Percentiles rank a stretch among this genome's conserved stretches.
Conservation (phyloP, 2,113 vertebrate species). For the Toxotes jaculatrix region DNA sequence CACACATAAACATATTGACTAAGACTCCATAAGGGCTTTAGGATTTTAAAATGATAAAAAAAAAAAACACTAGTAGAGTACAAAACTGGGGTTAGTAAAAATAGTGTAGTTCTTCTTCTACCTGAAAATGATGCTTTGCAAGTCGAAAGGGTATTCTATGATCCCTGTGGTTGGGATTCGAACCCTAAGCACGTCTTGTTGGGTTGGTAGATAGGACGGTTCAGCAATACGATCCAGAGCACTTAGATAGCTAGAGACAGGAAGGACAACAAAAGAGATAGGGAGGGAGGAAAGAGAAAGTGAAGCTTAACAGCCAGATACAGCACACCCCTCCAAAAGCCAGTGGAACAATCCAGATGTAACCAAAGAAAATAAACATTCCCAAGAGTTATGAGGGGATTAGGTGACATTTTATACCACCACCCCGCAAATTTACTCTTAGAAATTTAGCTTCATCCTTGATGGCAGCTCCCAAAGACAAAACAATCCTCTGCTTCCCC, state of each 20-base stretch:
- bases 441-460: slow-evolving; percentile 60
- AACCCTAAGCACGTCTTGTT: slow-evolving; percentile 98
- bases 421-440: slow-evolving; percentile 39
- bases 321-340: slow-evolving; percentile 64
- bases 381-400: slow-evolving; percentile 53
- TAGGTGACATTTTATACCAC: slow-evolving; percentile 41
- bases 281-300: slow-evolving; percentile 67
- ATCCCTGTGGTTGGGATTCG: slow-evolving; percentile 98
- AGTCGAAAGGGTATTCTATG: slow-evolving; percentile 99
- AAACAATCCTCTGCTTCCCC: slow-evolving; percentile 6
- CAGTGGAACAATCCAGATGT: slow-evolving; percentile 64
- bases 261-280: slow-evolving; percentile 68
- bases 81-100: slow-evolving; percentile 52
- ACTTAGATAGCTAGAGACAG: slow-evolving; percentile 92
- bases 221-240: slow-evolving; percentile 97
- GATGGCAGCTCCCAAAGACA: slow-evolving; percentile 69
- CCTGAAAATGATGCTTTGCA: slow-evolving; percentile 99
- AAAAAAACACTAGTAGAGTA: slow-evolving; percentile 1
- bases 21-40: slow-evolving; percentile 1
- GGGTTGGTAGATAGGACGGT: slow-evolving; percentile 94
- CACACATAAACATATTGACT: slow-evolving; percentile 6
- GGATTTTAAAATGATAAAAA: slow-evolving; percentile 8
- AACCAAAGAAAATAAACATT: slow-evolving; percentile 59
- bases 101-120: slow-evolving; percentile 76
- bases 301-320: slow-evolving; percentile 79